Evolutionary conservation across 2,888 invertebrate species (phyloP).

Genomic region (Apeira syringaria): DNA sequence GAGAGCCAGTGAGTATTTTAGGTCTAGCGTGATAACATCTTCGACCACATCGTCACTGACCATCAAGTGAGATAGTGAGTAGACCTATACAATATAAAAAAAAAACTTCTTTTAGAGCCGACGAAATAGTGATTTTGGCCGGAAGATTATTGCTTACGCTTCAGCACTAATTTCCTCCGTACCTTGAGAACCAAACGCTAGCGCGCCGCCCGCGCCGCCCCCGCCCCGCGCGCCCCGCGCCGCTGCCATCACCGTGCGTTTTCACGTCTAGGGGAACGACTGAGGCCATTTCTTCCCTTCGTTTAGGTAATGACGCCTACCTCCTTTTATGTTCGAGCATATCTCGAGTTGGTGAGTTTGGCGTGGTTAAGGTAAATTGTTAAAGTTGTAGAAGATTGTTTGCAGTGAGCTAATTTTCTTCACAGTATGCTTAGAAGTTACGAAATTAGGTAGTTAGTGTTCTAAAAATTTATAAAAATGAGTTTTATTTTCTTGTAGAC

Average conservation of each 20-base stretch:
- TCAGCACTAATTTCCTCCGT: constrained; percentile 3
- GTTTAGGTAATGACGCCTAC: constrained; percentile 13
- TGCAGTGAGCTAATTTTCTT: constrained; percentile 2
- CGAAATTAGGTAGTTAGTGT: too few species aligned
- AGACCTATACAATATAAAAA: too few species aligned
- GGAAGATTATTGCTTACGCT: background rate
- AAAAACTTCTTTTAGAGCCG: too few species aligned
- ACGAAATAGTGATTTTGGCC: background rate
- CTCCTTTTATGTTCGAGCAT: constrained; percentile 17
- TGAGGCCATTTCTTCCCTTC: constrained; percentile 19
- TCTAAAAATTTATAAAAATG: too few species aligned
- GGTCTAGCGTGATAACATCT: too few species aligned
- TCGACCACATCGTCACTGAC: too few species aligned
- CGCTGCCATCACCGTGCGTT: constrained; percentile 6
- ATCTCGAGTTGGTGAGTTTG: constrained; percentile 7
- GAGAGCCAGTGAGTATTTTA: too few species aligned
- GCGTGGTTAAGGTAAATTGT: constrained; percentile 1
- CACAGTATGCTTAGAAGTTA: too few species aligned
- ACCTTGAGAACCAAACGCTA: constrained; percentile 19
- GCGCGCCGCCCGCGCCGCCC: constrained; percentile 3
- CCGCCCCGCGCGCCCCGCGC: constrained; percentile 6
- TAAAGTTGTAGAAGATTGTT: constrained; percentile 11
- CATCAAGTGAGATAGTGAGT: too few species aligned
- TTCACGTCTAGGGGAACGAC: constrained; percentile 19
- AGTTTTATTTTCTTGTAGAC: too few species aligned